These are phyloP conservation scores for Thermophis baileyi DNA, from an alignment of 2,113 vertebrate species.

Conservation along the genomic window DNA sequence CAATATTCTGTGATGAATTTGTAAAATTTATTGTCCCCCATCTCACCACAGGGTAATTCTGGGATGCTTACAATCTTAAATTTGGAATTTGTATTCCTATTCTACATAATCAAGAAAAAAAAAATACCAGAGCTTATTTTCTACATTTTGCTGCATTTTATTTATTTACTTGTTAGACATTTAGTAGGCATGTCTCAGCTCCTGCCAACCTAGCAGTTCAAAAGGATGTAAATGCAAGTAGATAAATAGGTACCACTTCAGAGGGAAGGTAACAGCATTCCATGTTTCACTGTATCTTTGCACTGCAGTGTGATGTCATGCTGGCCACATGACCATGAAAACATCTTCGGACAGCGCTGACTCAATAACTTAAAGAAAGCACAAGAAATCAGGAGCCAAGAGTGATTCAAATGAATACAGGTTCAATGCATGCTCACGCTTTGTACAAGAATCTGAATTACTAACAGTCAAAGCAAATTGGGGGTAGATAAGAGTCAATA, in stretches of 20 bases:
- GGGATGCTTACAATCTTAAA: not conserved
- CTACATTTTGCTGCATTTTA: not conserved
- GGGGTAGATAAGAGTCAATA: not conserved
- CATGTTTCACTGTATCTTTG: not conserved
- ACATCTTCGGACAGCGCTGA: not conserved
- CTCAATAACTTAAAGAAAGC: not conserved
- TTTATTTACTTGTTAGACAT: not conserved
- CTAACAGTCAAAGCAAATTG: not conserved
- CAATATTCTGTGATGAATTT: not conserved
- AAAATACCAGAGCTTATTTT: not conserved
- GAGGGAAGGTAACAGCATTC: not conserved
- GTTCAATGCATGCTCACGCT: not conserved
- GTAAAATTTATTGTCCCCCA: not conserved
- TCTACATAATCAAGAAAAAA: not conserved
- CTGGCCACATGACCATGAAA: not conserved
- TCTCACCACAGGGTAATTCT: not conserved
- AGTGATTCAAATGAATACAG: not conserved
- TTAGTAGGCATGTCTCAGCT: not conserved
- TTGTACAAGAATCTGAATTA: not conserved
- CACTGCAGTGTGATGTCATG: not conserved
- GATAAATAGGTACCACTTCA: not conserved
- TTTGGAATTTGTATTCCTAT: constrained; percentile 3
- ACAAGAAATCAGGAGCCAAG: not conserved
- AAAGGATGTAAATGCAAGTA: not conserved
- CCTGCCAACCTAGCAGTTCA: not conserved